Evolutionary conservation across 1,140 invertebrate species (phyloP), one percentile per base, ranked within the genome.

Genomic region (Drosophila novamexicana): DNA sequence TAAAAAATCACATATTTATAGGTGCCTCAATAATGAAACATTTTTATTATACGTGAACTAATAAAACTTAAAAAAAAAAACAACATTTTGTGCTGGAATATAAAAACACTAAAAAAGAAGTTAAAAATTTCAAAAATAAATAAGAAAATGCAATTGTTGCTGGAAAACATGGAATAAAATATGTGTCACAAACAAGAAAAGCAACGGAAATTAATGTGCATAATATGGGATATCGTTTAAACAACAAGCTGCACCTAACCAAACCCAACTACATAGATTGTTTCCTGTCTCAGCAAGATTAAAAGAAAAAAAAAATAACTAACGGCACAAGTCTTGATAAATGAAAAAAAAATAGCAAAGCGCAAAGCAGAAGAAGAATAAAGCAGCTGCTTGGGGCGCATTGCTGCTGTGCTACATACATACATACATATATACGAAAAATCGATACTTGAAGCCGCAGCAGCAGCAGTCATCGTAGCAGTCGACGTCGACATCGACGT

Each of bases 381-480:
- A 34, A 56, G 52, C 53, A 40, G 53, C 68, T 66, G 68, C 52
- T 49, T 32, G 42, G 44, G 44, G 44, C 53, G 54, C 37, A 45
- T 62, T 16, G 53, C 58, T 52, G 22, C 14, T 66, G 63, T 39
- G 39, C 67, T 42, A 29, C 22, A 3, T 22, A 22, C 3, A 3
- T 22, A 22, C 3, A 3, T 22, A 22, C 22, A 29, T 29, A 68
- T 45, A 61, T 52, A 71, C 61, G 74, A 67, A 88, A 85, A 86
- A 85, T 86, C 81, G 79, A 86, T 79, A 81, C 44, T 45, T 58
- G 44, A 63, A 77, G 52, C 49, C 76, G 47, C 75, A 64, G 39
- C 59, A 64, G 44, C 37, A 32, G 32, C 42, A 0, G 45, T 36
- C 18, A 16, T 18, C 16, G 57, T 6, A 32, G 53, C 64, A 14